A percentile compares a stretch with the other conserved stretches of the same genome.
Evolutionary conservation across 2,888 invertebrate genomes (phyloP).

Genomic region (Pegoplata infirma): DNA sequence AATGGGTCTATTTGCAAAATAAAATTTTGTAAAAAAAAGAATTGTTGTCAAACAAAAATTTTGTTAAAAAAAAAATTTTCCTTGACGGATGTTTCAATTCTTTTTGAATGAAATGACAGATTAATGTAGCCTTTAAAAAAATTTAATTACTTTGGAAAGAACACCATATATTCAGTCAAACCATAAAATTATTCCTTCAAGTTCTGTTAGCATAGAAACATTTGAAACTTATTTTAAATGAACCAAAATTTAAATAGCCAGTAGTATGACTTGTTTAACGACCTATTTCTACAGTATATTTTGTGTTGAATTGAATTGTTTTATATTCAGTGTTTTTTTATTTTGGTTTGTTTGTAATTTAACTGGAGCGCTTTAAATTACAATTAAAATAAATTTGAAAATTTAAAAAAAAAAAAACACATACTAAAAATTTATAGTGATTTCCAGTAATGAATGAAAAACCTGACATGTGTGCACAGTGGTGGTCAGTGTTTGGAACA

Average conservation of each 20-base stretch:
- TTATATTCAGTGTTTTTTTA: background rate
- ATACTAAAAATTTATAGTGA: constrained; percentile 14
- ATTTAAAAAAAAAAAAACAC: constrained; percentile 3
- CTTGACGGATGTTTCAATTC: no score
- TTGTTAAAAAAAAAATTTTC: no score
- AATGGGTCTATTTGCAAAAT: no score
- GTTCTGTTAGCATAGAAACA: constrained; percentile 8
- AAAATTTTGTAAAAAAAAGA: no score
- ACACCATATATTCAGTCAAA: no score
- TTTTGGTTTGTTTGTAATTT: constrained; percentile 33
- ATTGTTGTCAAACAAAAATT: no score
- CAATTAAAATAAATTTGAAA: constrained; percentile 50
- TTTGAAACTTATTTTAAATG: constrained; percentile 15
- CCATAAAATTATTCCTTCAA: no score
- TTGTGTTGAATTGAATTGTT: constrained; percentile 19
- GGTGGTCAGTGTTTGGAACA: background rate
- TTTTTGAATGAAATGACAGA: no score
- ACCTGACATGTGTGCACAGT: background rate
- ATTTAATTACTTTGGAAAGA: no score
- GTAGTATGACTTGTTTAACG: constrained; percentile 4
- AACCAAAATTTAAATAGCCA: constrained; percentile 23
- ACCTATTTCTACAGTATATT: constrained; percentile 26
- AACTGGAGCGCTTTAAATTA: constrained; percentile 52
- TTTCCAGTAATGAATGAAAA: constrained; percentile 9
- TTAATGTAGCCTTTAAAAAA: no score